These are phyloP conservation scores for Echeneis naucrates DNA, from an alignment of 2,797 vertebrate species.

Conservation along the genomic window DNA sequence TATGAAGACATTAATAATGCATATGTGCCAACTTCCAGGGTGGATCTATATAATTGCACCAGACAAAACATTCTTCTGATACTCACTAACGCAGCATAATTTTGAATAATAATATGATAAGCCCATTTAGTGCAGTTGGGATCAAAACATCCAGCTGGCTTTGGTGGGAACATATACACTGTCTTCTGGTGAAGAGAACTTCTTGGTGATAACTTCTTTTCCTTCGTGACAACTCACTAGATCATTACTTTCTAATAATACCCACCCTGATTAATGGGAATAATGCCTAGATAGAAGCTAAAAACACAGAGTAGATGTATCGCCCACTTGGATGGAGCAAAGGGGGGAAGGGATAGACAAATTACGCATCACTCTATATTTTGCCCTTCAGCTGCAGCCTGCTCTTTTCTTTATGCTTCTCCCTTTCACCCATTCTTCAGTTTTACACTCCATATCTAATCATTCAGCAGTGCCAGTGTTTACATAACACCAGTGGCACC, in stretches of 20 bases:
- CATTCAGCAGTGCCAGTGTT: constrained; percentile 48
- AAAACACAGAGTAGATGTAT: constrained; percentile 13
- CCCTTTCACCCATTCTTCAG: constrained; percentile 42
- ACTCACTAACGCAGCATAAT: constrained; percentile 57
- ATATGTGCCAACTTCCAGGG: constrained; percentile 52
- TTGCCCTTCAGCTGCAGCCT: constrained; percentile 44
- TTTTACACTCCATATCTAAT: constrained; percentile 38
- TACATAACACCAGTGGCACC: constrained; percentile 48
- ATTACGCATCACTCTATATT: constrained; percentile 27
- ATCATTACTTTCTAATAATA: constrained; percentile 9
- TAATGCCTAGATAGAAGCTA: background rate
- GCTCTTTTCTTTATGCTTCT: constrained; percentile 23
- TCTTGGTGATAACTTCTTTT: constrained; percentile 4
- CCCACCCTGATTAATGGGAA: constrained; percentile 29
- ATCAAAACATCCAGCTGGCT: constrained; percentile 37
- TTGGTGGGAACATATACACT: background rate
- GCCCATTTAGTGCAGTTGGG: constrained; percentile 35
- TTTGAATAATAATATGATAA: constrained; percentile 63
- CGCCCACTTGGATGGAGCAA: constrained; percentile 12
- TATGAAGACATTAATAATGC: constrained; percentile 75
- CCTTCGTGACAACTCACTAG: constrained; percentile 6
- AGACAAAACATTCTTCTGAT: constrained; percentile 71
- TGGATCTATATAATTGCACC: constrained; percentile 71
- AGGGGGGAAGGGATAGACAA: constrained; percentile 7
- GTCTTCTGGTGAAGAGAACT: constrained; percentile 11